Evolutionary conservation across 2,888 invertebrate species (phyloP).

Genomic region (Microdon myrmicae): DNA sequence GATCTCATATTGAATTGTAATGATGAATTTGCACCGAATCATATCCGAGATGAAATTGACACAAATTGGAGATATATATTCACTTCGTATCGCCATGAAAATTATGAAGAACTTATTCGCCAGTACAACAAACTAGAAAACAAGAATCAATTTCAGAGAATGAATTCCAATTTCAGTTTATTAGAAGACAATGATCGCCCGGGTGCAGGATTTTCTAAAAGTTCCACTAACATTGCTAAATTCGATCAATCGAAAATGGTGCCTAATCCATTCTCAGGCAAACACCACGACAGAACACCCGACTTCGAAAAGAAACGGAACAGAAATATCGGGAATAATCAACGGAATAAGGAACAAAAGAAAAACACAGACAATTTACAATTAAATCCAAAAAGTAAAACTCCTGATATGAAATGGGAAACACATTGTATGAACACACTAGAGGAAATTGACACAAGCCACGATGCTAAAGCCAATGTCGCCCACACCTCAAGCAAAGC

Average conservation of each 20-base stretch:
- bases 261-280: slow-evolving; percentile 25
- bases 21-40: slow-evolving; percentile 61
- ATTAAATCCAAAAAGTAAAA: slow-evolving; percentile 43
- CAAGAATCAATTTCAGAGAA: slow-evolving; percentile 57
- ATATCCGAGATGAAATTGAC: slow-evolving; percentile 69
- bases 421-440: slow-evolving; percentile 55
- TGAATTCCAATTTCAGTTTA: slow-evolving; percentile 59
- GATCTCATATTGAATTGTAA: slow-evolving; percentile 56
- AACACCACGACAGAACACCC: slow-evolving; percentile 6
- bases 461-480: slow-evolving; percentile 3
- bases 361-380: slow-evolving; percentile 5
- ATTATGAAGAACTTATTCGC: slow-evolving; percentile 60
- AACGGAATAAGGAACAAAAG: background rate
- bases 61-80: slow-evolving; percentile 70
- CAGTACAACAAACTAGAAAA: slow-evolving; percentile 56
- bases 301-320: slow-evolving; percentile 19
- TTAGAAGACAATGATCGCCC: too few species aligned
- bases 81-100: slow-evolving; percentile 63
- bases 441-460: slow-evolving; percentile 48
- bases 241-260: slow-evolving; percentile 54
- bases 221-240: slow-evolving; percentile 46
- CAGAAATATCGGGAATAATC: slow-evolving; percentile 9
- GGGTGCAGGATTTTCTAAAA: slow-evolving; percentile 54
- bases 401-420: slow-evolving; percentile 44
- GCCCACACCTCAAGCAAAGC: slow-evolving; percentile 7